These are phyloP conservation scores for Cerastis rubricosa DNA, from an alignment of 2,888 invertebrate species.

Conservation along the genomic window DNA sequence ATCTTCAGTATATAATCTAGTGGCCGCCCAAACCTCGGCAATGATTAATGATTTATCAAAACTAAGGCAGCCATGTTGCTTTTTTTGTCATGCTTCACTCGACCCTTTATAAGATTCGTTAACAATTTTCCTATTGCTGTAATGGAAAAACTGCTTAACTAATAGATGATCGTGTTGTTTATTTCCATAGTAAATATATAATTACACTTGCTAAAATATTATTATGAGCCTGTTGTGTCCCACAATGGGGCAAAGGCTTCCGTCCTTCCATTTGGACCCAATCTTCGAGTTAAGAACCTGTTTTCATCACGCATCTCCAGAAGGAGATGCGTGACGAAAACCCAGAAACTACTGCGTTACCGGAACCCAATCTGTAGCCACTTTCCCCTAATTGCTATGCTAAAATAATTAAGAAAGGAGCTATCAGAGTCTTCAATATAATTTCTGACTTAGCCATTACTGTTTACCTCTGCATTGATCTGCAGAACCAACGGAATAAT, in stretches of 20 bases:
- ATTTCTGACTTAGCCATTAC: background rate
- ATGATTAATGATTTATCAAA: slow-evolving; percentile 88
- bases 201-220: background rate
- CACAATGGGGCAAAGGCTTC: background rate
- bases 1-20: slow-evolving; percentile 73
- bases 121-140: slow-evolving; percentile 23
- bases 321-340: no score
- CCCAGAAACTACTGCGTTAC: background rate
- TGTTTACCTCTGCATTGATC: background rate
- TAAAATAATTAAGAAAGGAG: background rate
- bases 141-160: background rate
- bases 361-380: background rate
- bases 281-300: background rate
- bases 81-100: slow-evolving; percentile 60
- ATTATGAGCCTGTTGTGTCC: background rate
- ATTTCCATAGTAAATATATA: background rate
- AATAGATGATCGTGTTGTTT: background rate
- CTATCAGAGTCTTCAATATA: background rate
- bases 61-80: slow-evolving; percentile 82
- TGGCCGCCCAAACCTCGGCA: slow-evolving; percentile 80
- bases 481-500: background rate
- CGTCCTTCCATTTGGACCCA: background rate
- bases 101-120: slow-evolving; percentile 34
- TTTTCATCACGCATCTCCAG: background rate
- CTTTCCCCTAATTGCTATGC: background rate